Percentiles rank a stretch among this genome's conserved stretches.
These are phyloP conservation scores for Drosophila sp. DNA, from an alignment of 1,140 invertebrate genomes.

Conservation along the genomic window DNA sequence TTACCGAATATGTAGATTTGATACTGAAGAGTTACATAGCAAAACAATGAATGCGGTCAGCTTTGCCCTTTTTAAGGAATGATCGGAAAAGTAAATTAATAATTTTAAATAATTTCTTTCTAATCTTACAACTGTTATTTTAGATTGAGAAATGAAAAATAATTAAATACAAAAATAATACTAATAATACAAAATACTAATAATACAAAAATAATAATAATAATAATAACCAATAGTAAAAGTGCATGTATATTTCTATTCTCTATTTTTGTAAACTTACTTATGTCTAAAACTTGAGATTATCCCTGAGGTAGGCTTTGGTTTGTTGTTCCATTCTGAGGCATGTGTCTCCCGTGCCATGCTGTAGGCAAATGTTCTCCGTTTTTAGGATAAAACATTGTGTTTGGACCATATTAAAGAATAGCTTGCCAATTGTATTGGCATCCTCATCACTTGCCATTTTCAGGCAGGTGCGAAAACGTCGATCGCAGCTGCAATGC, in stretches of 20 bases:
- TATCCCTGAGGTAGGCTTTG: conserved; percentile 91
- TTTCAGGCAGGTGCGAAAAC: conserved; percentile 96
- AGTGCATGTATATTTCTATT: too few relatives aligned
- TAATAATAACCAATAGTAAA: too few relatives aligned
- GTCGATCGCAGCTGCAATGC: conserved; percentile 93
- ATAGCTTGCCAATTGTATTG: conserved; percentile 95
- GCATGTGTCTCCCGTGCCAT: conserved; percentile 90
- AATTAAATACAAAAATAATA: too few relatives aligned
- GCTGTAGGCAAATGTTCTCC: conserved; percentile 90
- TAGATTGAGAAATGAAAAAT: too few relatives aligned
- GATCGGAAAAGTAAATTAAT: too few relatives aligned
- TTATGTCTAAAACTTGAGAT: conserved; percentile 87
- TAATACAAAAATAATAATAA: neutral
- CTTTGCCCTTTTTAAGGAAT: too few relatives aligned
- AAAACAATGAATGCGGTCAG: too few relatives aligned
- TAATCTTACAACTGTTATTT: too few relatives aligned
- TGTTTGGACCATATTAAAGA: conserved; percentile 96
- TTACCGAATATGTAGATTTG: too few relatives aligned
- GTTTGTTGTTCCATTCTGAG: conserved; percentile 88
- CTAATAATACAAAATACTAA: too few relatives aligned
- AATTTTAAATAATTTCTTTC: too few relatives aligned
- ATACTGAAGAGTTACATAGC: too few relatives aligned
- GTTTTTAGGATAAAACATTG: conserved; percentile 95
- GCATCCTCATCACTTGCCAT: conserved; percentile 92
- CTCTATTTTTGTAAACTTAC: conserved; percentile 10